Conservation (phyloP, 92 coral and sea anemone genomes). For the Heliopora coerulea region DNA sequence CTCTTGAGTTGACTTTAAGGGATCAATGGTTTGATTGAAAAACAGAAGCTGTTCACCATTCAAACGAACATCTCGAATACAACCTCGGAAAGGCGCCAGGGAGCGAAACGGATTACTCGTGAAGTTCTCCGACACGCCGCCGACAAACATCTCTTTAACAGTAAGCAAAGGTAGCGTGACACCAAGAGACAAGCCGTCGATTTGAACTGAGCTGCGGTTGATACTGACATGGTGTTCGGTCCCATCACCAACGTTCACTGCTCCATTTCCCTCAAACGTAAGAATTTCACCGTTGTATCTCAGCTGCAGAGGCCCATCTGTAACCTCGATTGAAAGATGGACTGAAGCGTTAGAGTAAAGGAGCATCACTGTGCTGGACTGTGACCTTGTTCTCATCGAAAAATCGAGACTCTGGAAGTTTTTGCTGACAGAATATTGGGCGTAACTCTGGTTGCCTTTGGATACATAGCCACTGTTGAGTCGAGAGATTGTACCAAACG, state of each 20-base stretch:
- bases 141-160: constrained; percentile 58
- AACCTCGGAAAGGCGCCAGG: constrained; percentile 70
- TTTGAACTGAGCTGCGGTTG: constrained; percentile 43
- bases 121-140: constrained; percentile 64
- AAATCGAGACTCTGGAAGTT: constrained; percentile 62
- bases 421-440: constrained; percentile 58
- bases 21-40: constrained; percentile 24
- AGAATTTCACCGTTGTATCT: constrained; percentile 44
- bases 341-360: neutral
- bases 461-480: constrained; percentile 53
- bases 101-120: constrained; percentile 34
- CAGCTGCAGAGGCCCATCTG: constrained; percentile 55
- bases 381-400: constrained; percentile 72
- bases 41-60: constrained; percentile 74
- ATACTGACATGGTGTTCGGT: constrained; percentile 64
- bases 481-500: constrained; percentile 83
- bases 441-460: constrained; percentile 62
- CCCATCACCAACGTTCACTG: constrained; percentile 54
- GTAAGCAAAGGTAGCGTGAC: constrained; percentile 39
- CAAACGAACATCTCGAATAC: constrained; percentile 80
- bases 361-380: constrained; percentile 44
- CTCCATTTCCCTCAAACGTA: constrained; percentile 41
- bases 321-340: constrained; percentile 5
- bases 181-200: constrained; percentile 53
- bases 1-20: constrained; percentile 33